Percentiles rank a stretch among this genome's conserved stretches.
Conservation (phyloP, 1,140 invertebrate genomes). For the Planococcus citri region DNA sequence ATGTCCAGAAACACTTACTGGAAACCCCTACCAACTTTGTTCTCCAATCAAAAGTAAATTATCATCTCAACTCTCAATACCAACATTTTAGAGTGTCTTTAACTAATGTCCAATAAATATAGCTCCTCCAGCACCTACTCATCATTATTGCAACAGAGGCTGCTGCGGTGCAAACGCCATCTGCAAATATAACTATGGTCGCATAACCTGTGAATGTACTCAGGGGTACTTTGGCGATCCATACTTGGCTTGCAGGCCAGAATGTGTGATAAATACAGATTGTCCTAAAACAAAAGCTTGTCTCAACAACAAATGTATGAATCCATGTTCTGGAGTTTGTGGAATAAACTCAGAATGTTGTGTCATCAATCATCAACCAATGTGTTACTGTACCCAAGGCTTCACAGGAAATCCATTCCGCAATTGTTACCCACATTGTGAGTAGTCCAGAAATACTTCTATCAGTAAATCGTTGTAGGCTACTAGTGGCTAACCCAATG, state of each 20-base stretch:
- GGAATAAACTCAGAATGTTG: conserved; percentile 60
- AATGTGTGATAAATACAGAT: conserved; percentile 69
- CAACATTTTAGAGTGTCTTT: too few species aligned
- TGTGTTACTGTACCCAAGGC: conserved; percentile 60
- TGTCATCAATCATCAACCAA: conserved; percentile 60
- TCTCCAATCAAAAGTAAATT: conserved; percentile 38
- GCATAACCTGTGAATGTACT: conserved; percentile 50
- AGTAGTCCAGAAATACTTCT: conserved; percentile 21
- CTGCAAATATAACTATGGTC: conserved; percentile 46
- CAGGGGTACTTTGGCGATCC: conserved; percentile 47
- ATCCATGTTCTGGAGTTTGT: conserved; percentile 64
- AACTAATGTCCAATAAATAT: background rate
- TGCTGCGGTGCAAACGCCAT: conserved; percentile 63
- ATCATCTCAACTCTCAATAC: too few species aligned
- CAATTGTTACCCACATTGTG: conserved; percentile 45
- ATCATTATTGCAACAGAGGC: conserved; percentile 44
- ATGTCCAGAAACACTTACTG: conserved; percentile 53
- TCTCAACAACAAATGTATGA: conserved; percentile 63
- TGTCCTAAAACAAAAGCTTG: conserved; percentile 54
- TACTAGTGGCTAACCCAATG: too few species aligned
- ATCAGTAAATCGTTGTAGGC: too few species aligned
- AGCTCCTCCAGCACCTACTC: background rate
- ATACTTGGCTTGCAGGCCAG: conserved; percentile 55
- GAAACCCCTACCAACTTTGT: conserved; percentile 72
- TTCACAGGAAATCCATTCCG: conserved; percentile 66